Evolutionary conservation across 1,140 invertebrate species (phyloP).

Genomic region (Aphidius ervi): DNA sequence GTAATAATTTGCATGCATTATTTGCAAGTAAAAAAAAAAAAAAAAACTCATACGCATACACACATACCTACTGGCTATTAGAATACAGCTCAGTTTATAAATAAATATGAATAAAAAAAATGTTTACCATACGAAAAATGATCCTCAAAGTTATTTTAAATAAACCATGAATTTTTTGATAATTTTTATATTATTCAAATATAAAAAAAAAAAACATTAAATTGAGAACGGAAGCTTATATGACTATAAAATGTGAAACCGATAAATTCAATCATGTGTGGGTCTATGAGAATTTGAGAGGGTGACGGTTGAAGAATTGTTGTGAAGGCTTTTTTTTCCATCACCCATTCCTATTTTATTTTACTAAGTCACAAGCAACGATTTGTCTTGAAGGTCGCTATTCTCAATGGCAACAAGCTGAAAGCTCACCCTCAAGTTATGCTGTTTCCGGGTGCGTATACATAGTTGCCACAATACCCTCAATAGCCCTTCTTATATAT

Average conservation of each 20-base stretch:
- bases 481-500: conserved; percentile 32
- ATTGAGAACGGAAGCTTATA: not conserved
- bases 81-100: no score
- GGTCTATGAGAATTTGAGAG: conserved; percentile 26
- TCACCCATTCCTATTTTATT: no score
- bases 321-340: conserved; percentile 29
- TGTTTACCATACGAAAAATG: no score
- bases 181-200: not conserved
- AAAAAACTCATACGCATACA: not conserved
- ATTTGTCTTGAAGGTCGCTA: conserved; percentile 48
- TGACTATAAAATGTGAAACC: conserved; percentile 16
- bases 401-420: conserved; percentile 47
- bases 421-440: conserved; percentile 40
- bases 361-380: conserved; percentile 36
- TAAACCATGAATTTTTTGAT: not conserved
- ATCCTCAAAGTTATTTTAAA: no score
- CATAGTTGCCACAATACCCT: conserved; percentile 36
- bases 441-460: conserved; percentile 22
- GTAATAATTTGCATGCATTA: not conserved
- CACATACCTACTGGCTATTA: not conserved
- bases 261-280: conserved; percentile 39
- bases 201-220: not conserved
- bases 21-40: not conserved
- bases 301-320: conserved; percentile 35
- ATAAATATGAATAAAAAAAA: no score